These are phyloP conservation scores for Oryzias javanicus DNA, from an alignment of 2,113 vertebrate genomes.

Conservation along the genomic window DNA sequence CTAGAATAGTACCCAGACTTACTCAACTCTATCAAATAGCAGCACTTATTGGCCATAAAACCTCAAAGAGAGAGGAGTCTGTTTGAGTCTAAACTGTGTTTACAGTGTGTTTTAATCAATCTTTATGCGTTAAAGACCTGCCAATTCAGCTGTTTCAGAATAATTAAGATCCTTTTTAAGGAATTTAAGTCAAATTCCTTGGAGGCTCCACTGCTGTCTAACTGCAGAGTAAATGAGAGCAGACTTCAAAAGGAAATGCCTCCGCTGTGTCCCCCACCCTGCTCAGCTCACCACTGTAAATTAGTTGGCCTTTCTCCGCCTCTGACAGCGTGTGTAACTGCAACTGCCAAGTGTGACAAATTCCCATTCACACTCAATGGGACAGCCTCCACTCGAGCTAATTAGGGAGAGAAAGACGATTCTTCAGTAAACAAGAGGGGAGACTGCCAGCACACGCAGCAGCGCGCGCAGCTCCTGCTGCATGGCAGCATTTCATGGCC, in stretches of 20 bases:
- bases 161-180: background rate
- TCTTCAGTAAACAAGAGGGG: slow-evolving; percentile 27
- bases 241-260: slow-evolving; percentile 22
- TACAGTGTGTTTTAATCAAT: too few relatives aligned
- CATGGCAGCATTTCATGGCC: slow-evolving; percentile 45
- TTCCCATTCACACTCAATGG: slow-evolving; percentile 43
- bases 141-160: background rate
- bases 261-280: background rate
- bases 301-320: slow-evolving; percentile 39
- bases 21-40: too few relatives aligned
- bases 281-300: slow-evolving; percentile 33
- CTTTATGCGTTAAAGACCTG: background rate
- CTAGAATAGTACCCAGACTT: too few relatives aligned
- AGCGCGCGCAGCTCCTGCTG: slow-evolving; percentile 9
- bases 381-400: slow-evolving; percentile 35
- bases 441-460: slow-evolving; percentile 21
- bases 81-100: slow-evolving; percentile 6
- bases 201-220: background rate
- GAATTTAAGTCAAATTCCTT: background rate
- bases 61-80: slow-evolving; percentile 2
- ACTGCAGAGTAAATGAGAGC: background rate
- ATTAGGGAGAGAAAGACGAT: slow-evolving; percentile 38
- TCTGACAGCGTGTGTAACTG: slow-evolving; percentile 55
- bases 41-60: background rate
- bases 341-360: slow-evolving; percentile 56